phyloP scores from a whole-genome alignment of 2,797 vertebrate species.

The Myotis vivesi region DNA sequence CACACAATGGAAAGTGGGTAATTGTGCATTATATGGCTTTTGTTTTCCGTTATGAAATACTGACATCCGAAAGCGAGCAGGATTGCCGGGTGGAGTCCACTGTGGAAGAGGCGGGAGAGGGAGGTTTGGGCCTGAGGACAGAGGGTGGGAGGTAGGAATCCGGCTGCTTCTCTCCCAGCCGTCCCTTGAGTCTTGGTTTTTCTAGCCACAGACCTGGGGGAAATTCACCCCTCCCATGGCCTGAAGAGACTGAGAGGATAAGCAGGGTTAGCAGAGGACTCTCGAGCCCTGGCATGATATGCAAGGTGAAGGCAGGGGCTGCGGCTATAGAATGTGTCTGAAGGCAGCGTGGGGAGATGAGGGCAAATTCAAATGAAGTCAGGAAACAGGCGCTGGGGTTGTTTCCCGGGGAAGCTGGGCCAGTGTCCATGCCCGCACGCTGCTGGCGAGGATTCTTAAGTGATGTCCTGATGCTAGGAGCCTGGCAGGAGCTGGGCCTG shows the following conservation, averaged over 20 bases:
- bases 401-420: neutral
- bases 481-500: neutral
- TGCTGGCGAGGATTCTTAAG: neutral
- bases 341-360: constrained; percentile 23
- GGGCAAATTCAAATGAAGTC: constrained; percentile 30
- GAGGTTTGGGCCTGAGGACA: neutral
- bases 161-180: neutral
- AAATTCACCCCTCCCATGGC: neutral
- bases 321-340: neutral
- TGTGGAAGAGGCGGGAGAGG: neutral
- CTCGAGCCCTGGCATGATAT: neutral
- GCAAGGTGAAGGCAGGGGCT: neutral
- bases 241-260: neutral
- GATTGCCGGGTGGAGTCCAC: constrained; percentile 43
- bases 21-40: constrained; percentile 70
- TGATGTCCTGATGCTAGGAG: neutral
- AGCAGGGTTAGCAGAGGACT: neutral
- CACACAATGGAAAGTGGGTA: constrained; percentile 75
- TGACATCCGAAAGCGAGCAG: constrained; percentile 57
- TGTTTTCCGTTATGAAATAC: constrained; percentile 76
- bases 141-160: neutral
- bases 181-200: neutral
- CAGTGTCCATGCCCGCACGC: neutral
- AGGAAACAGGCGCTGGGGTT: neutral
- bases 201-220: neutral